Evolutionary conservation across 2,113 vertebrate species (phyloP).

Genomic region (Podiceps cristatus): DNA sequence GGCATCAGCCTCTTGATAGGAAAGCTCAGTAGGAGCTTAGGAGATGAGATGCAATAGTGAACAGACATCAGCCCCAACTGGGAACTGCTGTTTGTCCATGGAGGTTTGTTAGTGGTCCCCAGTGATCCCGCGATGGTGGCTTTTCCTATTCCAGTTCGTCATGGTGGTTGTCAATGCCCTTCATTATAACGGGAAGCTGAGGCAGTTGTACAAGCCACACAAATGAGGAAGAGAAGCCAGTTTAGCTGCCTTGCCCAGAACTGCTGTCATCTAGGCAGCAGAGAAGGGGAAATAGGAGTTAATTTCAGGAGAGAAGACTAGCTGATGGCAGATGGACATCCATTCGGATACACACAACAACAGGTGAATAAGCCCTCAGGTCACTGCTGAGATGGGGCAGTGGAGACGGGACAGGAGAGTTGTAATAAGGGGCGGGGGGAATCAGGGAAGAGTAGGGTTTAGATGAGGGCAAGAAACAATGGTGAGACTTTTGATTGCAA

Average conservation of each 20-base stretch:
- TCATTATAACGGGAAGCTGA: not conserved
- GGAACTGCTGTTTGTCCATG: rapidly evolving
- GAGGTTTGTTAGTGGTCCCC: not conserved
- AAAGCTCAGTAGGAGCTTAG: not conserved
- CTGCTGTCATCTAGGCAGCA: rapidly evolving
- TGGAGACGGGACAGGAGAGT: not conserved
- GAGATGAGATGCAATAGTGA: not conserved
- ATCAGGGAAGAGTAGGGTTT: not conserved
- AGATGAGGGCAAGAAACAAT: not conserved
- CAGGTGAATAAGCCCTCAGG: not conserved
- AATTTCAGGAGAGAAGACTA: not conserved
- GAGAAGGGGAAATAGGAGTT: not conserved
- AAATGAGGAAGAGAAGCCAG: not conserved
- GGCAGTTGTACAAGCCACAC: not conserved
- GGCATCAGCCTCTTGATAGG: not conserved
- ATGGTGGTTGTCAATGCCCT: not conserved
- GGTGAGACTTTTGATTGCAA: not conserved
- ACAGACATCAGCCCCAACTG: not conserved
- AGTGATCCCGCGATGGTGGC: not conserved
- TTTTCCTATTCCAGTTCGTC: rapidly evolving
- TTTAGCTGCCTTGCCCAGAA: not conserved
- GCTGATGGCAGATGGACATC: not conserved
- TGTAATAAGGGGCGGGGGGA: not conserved
- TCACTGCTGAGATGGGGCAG: rapidly evolving
- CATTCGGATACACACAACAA: not conserved